Evolutionary conservation across 2,797 vertebrate genomes (phyloP), one percentile per base, ranked within the genome.

Genomic region (Enteromius argenteus): DNA sequence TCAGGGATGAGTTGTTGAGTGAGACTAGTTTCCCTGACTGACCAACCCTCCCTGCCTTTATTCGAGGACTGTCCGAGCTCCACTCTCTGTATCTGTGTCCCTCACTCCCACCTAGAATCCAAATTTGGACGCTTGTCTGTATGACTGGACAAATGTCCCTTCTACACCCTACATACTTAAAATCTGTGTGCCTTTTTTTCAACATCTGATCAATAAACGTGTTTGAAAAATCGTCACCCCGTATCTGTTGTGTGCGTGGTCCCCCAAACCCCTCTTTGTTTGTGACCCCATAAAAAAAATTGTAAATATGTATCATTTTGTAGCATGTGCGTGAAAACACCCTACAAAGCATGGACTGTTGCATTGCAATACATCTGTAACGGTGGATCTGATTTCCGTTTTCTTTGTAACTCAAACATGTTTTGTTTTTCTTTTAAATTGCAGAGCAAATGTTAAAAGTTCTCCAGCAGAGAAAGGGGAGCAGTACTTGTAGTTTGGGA

Each of bases 361-460:
- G 84, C 77, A 75, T 71, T 62, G 44, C 51, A 76, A 37, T 44
- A 73, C 49, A 69, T 73, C 44, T 84, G 60, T 77, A 80, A 81
- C 71, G 84, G 86, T 90, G 90, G 90, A 88, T 64, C 85, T 87
- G 88, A 87, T 80, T 51, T 79, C 83, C 80, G 77, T 90, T 93
- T 90, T 51, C 90, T 88, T 86, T 92, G 87, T 90, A 87, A 86
- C 94, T 95, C 93, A 95, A 95, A 93, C 80, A 0, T 96, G 90
- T 97, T 92, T 93, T 84, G 82, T 84, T 96, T 93, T 93, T 95
- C 94, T 95, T 95, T 96, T 96, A 94, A 97, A 96, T 95, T 96
- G 91, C 96, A 97, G 96, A 95, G 92, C 95, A 94, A 93, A 96
- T 96, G 94, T 97, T 95, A 97, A 98, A 95, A 94, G 95, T 93